Percentiles rank a stretch among this genome's conserved stretches.
Conservation (phyloP, 2,888 invertebrate genomes). For the Leucophenga maculata region DNA sequence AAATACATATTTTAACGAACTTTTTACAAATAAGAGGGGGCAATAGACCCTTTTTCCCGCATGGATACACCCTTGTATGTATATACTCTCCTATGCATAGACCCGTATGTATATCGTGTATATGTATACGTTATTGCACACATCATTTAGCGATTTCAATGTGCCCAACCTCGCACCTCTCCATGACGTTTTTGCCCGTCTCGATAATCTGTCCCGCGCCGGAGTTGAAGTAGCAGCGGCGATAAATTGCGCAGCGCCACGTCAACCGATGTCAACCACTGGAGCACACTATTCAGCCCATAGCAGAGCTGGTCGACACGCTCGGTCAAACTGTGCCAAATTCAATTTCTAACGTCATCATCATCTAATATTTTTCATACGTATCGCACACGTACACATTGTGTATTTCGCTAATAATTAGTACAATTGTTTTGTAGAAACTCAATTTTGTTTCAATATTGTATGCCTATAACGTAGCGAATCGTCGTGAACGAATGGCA, state of each 20-base stretch:
- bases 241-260: slow-evolving; percentile 32
- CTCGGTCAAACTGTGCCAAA: slow-evolving; percentile 64
- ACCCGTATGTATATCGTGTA: not conserved
- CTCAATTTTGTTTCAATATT: not conserved
- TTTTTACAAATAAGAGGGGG: too few species aligned
- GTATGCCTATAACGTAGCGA: not conserved
- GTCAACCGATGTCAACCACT: slow-evolving; percentile 33
- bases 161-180: not conserved
- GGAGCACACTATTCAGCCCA: slow-evolving; percentile 47
- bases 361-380: too few species aligned
- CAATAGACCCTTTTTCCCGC: too few species aligned
- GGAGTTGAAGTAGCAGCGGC: too few species aligned
- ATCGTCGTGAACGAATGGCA: not conserved
- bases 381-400: not conserved
- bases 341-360: slow-evolving; percentile 48
- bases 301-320: slow-evolving; percentile 46
- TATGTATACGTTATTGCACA: not conserved
- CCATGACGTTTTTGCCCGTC: slow-evolving; percentile 33
- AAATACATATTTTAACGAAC: too few species aligned
- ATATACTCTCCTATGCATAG: too few species aligned
- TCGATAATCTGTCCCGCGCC: slow-evolving; percentile 20
- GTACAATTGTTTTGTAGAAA: slow-evolving; percentile 31
- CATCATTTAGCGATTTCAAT: not conserved
- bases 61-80: too few species aligned
- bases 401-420: slow-evolving; percentile 36